These are phyloP conservation scores for Gonatopus flavifemur DNA, from an alignment of 1,140 invertebrate species.

Conservation along the genomic window DNA sequence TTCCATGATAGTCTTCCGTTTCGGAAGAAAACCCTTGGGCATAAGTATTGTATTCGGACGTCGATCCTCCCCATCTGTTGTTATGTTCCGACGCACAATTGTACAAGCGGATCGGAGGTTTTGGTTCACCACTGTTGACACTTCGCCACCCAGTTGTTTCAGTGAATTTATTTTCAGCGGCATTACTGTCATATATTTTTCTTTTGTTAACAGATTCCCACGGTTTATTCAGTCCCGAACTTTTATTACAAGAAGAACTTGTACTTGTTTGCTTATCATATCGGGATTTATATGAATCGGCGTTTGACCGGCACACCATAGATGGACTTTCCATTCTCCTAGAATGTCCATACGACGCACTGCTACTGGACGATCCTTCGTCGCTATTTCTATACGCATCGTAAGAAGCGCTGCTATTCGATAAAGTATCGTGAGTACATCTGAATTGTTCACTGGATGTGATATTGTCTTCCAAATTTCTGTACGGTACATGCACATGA, in stretches of 20 bases:
- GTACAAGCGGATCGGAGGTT: not conserved
- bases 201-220: conserved; percentile 20
- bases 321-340: conserved; percentile 7
- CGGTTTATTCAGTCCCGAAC: conserved; percentile 10
- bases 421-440: conserved; percentile 6
- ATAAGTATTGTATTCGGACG: conserved; percentile 8
- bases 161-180: conserved; percentile 22
- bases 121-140: conserved; percentile 10
- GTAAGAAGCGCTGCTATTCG: conserved; percentile 33
- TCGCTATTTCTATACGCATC: conserved; percentile 30
- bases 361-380: conserved; percentile 21
- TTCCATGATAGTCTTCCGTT: conserved; percentile 20
- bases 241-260: conserved; percentile 4
- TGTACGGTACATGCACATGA: conserved; percentile 40
- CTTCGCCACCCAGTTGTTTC: conserved; percentile 17
- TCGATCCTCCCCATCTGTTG: not conserved
- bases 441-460: conserved; percentile 11
- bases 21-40: no score
- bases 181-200: conserved; percentile 20
- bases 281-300: conserved; percentile 5
- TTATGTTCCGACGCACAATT: conserved; percentile 4
- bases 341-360: conserved; percentile 1
- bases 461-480: conserved; percentile 29
- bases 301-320: not conserved
- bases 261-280: conserved; percentile 11